Conservation (phyloP, 1,140 invertebrate species). For the Nymphalis io region DNA sequence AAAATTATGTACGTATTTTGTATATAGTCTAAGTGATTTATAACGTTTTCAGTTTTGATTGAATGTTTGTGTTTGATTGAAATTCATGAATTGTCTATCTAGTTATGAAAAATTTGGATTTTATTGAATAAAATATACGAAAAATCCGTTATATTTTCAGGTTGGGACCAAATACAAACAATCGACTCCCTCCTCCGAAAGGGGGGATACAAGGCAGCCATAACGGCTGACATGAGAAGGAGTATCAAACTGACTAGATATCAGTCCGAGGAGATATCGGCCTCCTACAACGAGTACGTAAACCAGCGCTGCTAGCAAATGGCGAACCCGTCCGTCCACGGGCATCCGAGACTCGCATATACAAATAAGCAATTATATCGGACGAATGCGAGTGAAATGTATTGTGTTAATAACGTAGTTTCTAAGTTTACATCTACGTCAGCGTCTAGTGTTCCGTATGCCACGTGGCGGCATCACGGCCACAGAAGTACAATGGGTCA, state of each 20-base stretch:
- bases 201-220: conserved; percentile 96
- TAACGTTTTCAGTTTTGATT: no score
- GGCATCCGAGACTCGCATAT: conserved; percentile 39
- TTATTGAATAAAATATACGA: background rate
- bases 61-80: no score
- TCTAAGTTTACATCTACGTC: conserved; percentile 57
- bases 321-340: conserved; percentile 39
- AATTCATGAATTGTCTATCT: no score
- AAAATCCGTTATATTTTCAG: conserved; percentile 77
- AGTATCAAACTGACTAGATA: conserved; percentile 96
- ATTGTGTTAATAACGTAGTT: conserved; percentile 62
- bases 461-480: conserved; percentile 31
- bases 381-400: conserved; percentile 46
- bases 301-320: conserved; percentile 77
- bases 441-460: conserved; percentile 47
- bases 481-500: conserved; percentile 50
- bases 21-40: no score
- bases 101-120: no score
- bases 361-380: conserved; percentile 34
- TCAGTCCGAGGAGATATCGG: conserved; percentile 84
- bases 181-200: conserved; percentile 98
- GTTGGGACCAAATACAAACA: conserved; percentile 98
- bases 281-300: conserved; percentile 75
- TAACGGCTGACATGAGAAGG: conserved; percentile 92
- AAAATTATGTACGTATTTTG: no score